Conservation (phyloP, 2,888 invertebrate genomes). For the Adineta ricciae region DNA sequence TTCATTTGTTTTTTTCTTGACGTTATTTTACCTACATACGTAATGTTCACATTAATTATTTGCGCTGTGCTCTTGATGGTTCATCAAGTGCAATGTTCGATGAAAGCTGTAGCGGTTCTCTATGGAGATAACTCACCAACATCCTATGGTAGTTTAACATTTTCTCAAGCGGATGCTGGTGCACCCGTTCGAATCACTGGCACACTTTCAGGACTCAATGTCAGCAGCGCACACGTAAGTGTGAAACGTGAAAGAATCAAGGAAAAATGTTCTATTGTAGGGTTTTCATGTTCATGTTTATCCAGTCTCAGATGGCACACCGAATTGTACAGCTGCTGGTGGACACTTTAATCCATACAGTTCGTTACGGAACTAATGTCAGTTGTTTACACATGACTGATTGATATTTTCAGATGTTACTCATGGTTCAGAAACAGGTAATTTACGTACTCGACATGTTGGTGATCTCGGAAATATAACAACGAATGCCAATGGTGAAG, state of each 20-base stretch:
- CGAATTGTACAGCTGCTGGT: neutral
- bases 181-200: neutral
- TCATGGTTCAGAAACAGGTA: neutral
- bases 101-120: neutral
- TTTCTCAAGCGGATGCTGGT: neutral
- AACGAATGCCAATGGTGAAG: neutral
- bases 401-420: neutral
- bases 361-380: neutral
- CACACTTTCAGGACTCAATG: neutral
- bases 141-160: neutral
- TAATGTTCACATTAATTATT: neutral
- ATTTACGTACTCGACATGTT: neutral
- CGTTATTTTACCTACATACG: neutral
- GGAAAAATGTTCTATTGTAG: neutral
- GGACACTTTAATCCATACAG: neutral
- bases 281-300: constrained; percentile 4
- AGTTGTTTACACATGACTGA: too few species aligned
- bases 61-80: neutral
- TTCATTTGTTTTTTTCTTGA: neutral
- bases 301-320: neutral
- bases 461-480: constrained; percentile 3
- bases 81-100: neutral
- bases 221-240: neutral
- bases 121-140: neutral
- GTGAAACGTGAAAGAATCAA: neutral